phyloP scores from a whole-genome alignment of 2,888 invertebrate genomes.

The Mycalesis mineus region DNA sequence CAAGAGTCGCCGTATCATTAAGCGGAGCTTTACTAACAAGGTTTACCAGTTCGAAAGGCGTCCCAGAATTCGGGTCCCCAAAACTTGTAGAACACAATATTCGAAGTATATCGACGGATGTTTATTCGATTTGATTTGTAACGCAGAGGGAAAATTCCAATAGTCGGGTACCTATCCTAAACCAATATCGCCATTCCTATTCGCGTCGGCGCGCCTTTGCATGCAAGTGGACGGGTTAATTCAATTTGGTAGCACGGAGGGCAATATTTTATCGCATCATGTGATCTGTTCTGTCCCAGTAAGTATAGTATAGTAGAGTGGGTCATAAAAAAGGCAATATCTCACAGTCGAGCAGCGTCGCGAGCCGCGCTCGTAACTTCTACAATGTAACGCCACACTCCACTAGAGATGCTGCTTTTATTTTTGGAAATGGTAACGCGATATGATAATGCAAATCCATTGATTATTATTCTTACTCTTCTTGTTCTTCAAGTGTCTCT shows the following conservation, averaged over 20 bases:
- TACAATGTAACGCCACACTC: conserved; percentile 72
- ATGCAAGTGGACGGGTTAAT: conserved; percentile 78
- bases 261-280: conserved; percentile 78
- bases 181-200: conserved; percentile 71
- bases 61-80: conserved; percentile 3
- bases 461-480: neutral
- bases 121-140: conserved; percentile 38
- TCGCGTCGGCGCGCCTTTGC: conserved; percentile 67
- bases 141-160: conserved; percentile 53
- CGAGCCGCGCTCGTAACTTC: conserved; percentile 73
- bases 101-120: conserved; percentile 27
- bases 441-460: conserved; percentile 4
- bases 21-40: neutral
- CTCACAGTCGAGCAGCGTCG: conserved; percentile 75
- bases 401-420: conserved; percentile 47
- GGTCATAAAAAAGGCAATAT: conserved; percentile 78
- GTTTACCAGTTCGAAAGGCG: neutral
- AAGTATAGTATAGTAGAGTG: conserved; percentile 72
- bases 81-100: conserved; percentile 21
- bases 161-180: conserved; percentile 55
- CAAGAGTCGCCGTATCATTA: neutral
- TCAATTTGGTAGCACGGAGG: conserved; percentile 72
- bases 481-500: too few relatives aligned
- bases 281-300: conserved; percentile 76
- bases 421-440: conserved; percentile 38